phyloP scores from a whole-genome alignment of 2,113 vertebrate species.

The Larimichthys polyactis region DNA sequence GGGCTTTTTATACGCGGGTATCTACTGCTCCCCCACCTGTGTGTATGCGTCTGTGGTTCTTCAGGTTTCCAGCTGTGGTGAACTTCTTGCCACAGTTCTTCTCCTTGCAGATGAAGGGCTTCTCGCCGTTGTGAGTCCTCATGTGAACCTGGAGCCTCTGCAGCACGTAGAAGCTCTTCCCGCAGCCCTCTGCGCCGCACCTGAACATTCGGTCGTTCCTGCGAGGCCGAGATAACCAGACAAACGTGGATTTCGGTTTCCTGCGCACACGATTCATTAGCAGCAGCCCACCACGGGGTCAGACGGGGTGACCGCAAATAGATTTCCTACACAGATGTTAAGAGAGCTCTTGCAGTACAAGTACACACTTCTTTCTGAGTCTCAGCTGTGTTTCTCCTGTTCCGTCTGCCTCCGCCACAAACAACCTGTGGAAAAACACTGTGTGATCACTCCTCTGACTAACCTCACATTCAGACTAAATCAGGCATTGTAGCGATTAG shows the following conservation, averaged over 20 bases:
- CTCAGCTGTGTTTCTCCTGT: slow-evolving; percentile 6
- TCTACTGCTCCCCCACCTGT: slow-evolving; percentile 87
- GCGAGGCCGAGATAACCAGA: slow-evolving; percentile 24
- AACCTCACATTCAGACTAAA: background rate
- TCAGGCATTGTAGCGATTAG: no score
- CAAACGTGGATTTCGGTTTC: slow-evolving; percentile 4
- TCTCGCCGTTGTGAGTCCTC: slow-evolving; percentile 98
- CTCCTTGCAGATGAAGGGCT: slow-evolving; percentile 95
- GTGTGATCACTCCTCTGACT: background rate
- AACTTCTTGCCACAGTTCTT: slow-evolving; percentile 96
- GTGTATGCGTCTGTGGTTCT: slow-evolving; percentile 96
- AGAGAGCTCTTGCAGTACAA: slow-evolving; percentile 1
- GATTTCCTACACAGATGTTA: slow-evolving; percentile 20
- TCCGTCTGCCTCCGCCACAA: slow-evolving; percentile 7
- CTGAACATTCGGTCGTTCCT: slow-evolving; percentile 97
- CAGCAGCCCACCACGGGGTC: background rate
- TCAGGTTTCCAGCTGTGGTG: slow-evolving; percentile 97
- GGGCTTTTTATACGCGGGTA: background rate
- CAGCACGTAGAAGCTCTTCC: slow-evolving; percentile 98
- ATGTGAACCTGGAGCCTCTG: slow-evolving; percentile 98
- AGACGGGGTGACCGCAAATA: slow-evolving; percentile 20
- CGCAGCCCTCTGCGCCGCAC: slow-evolving; percentile 95
- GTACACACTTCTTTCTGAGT: background rate
- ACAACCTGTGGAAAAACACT: slow-evolving; percentile 14
- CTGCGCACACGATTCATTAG: background rate